Evolutionary conservation across 2,113 vertebrate species (phyloP).

Genomic region (Lasiurus borealis): DNA sequence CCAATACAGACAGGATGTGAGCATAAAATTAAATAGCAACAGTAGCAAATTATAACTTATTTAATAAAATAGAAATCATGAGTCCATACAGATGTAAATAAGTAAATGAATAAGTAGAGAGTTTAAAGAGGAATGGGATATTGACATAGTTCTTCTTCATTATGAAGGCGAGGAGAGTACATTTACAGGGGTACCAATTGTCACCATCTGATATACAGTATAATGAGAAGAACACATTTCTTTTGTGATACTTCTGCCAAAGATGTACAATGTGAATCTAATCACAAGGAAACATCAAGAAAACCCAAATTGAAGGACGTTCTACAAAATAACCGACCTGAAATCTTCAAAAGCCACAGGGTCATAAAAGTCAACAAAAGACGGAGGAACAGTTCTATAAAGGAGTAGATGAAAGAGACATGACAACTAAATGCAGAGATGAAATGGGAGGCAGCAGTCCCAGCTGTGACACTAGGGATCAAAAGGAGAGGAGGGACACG

Average conservation of each 20-base stretch:
- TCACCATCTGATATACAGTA: not conserved
- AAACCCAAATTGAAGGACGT: not conserved
- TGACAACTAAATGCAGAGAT: not conserved
- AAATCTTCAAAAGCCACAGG: constrained; percentile 1
- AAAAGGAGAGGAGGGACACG: not conserved
- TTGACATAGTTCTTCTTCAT: not conserved
- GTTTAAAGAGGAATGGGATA: not conserved
- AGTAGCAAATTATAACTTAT: not conserved
- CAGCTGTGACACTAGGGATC: not conserved
- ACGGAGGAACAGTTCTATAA: not conserved
- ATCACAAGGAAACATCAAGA: not conserved
- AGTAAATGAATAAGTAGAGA: not conserved
- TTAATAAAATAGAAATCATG: not conserved
- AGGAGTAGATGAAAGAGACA: not conserved
- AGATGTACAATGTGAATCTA: not conserved
- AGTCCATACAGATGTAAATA: not conserved
- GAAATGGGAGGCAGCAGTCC: not conserved
- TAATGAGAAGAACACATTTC: not conserved
- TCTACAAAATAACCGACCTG: not conserved
- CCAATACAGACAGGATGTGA: not conserved
- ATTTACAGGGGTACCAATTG: not conserved
- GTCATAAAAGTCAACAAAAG: not conserved
- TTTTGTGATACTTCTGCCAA: not conserved
- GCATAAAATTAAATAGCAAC: not conserved
- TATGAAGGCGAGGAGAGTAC: not conserved